Percentiles rank a stretch among this genome's conserved stretches.
Evolutionary conservation across 2,113 vertebrate species (phyloP).

Genomic region (Oophaga pumilio): DNA sequence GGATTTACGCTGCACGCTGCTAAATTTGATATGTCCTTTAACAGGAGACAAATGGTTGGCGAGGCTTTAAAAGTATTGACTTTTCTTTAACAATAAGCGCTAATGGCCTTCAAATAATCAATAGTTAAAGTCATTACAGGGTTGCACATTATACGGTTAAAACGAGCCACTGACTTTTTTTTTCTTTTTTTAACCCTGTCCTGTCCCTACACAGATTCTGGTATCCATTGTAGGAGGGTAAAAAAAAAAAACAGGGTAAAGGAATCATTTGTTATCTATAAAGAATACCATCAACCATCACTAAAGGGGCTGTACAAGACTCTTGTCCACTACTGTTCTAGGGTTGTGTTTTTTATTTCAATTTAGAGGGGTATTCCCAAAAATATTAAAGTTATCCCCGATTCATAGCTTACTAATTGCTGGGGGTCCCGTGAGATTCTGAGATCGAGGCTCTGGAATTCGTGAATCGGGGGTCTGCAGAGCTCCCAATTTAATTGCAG

Average conservation of each 20-base stretch:
- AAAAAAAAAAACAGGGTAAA: not conserved
- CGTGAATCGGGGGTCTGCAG: too few relatives aligned
- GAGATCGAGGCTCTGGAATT: too few relatives aligned
- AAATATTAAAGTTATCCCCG: too few relatives aligned
- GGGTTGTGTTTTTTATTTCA: too few relatives aligned
- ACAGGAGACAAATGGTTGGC: conserved; percentile 88
- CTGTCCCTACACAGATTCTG: conserved; percentile 44
- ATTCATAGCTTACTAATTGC: too few relatives aligned
- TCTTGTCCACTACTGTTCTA: too few relatives aligned
- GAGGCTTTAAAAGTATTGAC: conserved; percentile 89
- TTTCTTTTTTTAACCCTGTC: conserved; percentile 67
- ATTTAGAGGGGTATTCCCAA: too few relatives aligned
- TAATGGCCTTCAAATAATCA: conserved; percentile 95
- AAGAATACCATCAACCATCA: too few relatives aligned
- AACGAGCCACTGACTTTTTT: conserved; percentile 62
- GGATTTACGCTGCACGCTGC: conserved; percentile 83
- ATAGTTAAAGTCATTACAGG: conserved; percentile 89
- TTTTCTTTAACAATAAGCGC: conserved; percentile 94
- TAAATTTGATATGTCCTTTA: conserved; percentile 89
- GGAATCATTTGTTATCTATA: too few relatives aligned
- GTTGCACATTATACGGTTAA: conserved; percentile 73
- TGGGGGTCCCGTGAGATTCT: too few relatives aligned
- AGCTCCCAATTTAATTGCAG: too few relatives aligned
- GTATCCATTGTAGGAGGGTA: not conserved
- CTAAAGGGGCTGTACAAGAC: too few relatives aligned